These are phyloP conservation scores for Styela plicata DNA, from an alignment of 23 tunicate genomes.

Conservation along the genomic window DNA sequence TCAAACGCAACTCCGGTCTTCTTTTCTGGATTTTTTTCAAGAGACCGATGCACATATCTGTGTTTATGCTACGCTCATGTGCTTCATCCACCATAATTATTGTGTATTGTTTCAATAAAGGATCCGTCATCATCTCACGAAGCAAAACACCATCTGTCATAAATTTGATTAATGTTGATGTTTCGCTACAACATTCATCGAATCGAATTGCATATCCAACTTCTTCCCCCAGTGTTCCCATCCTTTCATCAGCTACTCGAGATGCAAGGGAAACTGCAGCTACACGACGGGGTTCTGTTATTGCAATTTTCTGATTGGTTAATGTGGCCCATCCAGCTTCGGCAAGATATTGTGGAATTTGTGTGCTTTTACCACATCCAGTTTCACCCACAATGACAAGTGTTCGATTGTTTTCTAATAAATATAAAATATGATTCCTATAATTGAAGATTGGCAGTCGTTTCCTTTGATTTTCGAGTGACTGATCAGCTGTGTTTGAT, in stretches of 20 bases:
- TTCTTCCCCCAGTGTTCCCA: constrained; percentile 47
- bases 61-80: constrained; percentile 89
- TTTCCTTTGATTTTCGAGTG: constrained; percentile 70
- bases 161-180: constrained; percentile 55
- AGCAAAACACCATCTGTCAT: constrained; percentile 93
- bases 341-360: constrained; percentile 85
- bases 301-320: constrained; percentile 43
- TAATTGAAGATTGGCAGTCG: constrained; percentile 76
- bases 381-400: constrained; percentile 92
- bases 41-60: constrained; percentile 85
- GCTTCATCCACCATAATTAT: constrained; percentile 91
- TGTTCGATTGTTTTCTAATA: constrained; percentile 57
- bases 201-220: constrained; percentile 95
- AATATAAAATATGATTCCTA: constrained; percentile 73
- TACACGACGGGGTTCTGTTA: constrained; percentile 80
- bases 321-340: constrained; percentile 75
- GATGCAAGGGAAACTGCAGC: constrained; percentile 86
- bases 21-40: constrained; percentile 86
- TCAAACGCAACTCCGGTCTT: constrained; percentile 70
- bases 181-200: constrained; percentile 51
- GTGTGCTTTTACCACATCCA: constrained; percentile 94
- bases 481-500: constrained; percentile 35
- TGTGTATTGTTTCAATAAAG: constrained; percentile 58
- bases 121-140: constrained; percentile 92
- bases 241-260: constrained; percentile 76